Evolutionary conservation across 2,113 vertebrate species (phyloP), one percentile per base, ranked within the genome.

Genomic region (Shinisaurus crocodilurus): DNA sequence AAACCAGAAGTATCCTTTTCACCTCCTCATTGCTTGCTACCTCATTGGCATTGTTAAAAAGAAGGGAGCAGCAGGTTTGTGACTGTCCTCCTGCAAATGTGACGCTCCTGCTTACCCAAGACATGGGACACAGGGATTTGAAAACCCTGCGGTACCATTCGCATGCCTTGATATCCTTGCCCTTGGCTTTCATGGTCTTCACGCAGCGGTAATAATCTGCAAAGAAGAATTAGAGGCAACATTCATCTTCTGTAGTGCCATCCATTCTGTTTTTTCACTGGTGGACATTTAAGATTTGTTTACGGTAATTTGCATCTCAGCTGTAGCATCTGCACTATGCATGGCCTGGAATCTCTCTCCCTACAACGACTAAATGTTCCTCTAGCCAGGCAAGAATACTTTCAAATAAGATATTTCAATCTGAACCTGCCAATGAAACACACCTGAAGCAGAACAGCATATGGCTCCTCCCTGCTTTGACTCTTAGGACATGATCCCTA

Each of bases 121-220:
- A 95, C 6, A 86, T 81, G 18, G 97, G 97, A 67, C 97, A 97
- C 89, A 96, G 93, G 91, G 96, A 96, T 93, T 96, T 96, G 90
- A 94, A 97, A 86, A 98, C 97, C 90, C 93, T 97, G 93, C 96
- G 96, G 94, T 98, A 98, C 97, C 97, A 98, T 0, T 97, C 94
- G 80, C 98, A 98, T 6, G 97, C 96, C 43, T 96, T 18, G 5
- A 91, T 40, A 34, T 90, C 97, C 91, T 97, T 96, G 81, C 94
- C 97, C 95, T 96, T 97, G 69, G 93, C 95, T 65, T 43, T 79
- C 94, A 97, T 95, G 4, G 94, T 97, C 84, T 98, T 98, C 96
- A 96, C 97, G 96, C 97, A 99, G 93, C 98, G 97, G 92, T 96
- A 97, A 95, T 97, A 98, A 89, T 98, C 97, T 94, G 91, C 82